A percentile compares a stretch with the other conserved stretches of the same genome.
phyloP scores from a whole-genome alignment of 1,140 invertebrate genomes.

The Atta colombica region DNA sequence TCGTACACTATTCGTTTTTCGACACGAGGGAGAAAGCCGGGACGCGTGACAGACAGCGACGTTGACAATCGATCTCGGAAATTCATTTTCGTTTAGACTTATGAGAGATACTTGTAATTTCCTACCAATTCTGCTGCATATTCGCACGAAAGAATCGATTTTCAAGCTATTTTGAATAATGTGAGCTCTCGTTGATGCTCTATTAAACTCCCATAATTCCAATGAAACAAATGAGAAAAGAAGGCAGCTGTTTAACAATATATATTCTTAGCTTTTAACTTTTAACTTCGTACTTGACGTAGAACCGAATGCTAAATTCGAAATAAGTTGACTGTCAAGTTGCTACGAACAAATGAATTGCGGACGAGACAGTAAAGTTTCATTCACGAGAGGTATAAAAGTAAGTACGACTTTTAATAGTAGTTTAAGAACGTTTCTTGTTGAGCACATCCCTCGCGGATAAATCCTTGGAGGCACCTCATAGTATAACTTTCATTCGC shows the following conservation, averaged over 20 bases:
- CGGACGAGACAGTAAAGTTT: constrained; percentile 65
- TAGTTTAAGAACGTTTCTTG: constrained; percentile 69
- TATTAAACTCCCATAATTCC: constrained; percentile 3
- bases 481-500: constrained; percentile 59
- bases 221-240: neutral
- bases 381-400: constrained; percentile 59
- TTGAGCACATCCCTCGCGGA: constrained; percentile 70
- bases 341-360: constrained; percentile 68
- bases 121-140: constrained; percentile 10
- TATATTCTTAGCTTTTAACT: constrained; percentile 39
- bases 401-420: constrained; percentile 53
- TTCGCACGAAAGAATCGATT: constrained; percentile 3
- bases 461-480: constrained; percentile 63
- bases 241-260: constrained; percentile 18
- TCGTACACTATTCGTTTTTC: constrained; percentile 44
- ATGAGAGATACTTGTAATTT: constrained; percentile 55
- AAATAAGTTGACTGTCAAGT: constrained; percentile 34
- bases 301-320: constrained; percentile 33
- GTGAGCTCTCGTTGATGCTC: neutral
- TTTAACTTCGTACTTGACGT: constrained; percentile 49
- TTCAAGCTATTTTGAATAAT: constrained; percentile 8
- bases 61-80: constrained; percentile 57
- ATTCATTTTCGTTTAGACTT: constrained; percentile 50
- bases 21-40: constrained; percentile 28
- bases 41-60: constrained; percentile 57